A percentile compares a stretch with the other conserved stretches of the same genome.
These are phyloP conservation scores for Saguinus imperator DNA, from an alignment of 2,113 vertebrate species.

Conservation along the genomic window DNA sequence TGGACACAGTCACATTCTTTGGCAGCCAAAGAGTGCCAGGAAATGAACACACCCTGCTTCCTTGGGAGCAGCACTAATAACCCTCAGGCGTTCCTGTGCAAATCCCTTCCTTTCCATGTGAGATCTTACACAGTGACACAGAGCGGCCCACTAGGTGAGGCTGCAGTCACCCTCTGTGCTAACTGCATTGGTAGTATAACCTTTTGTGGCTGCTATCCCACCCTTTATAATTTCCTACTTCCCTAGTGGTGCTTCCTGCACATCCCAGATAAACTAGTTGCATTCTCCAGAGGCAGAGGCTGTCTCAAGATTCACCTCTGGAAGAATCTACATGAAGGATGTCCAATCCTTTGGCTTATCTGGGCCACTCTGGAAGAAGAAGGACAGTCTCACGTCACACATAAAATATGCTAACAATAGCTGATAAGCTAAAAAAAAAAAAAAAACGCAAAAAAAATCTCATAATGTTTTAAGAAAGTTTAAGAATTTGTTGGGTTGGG, in stretches of 20 bases:
- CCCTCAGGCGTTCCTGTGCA: neutral
- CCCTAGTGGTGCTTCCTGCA: neutral
- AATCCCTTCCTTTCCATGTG: neutral
- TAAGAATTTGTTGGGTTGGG: too few species aligned
- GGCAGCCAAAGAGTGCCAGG: neutral
- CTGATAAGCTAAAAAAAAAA: too few species aligned
- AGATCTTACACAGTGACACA: neutral
- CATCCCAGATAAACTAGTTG: neutral
- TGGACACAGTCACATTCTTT: neutral
- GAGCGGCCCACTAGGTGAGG: neutral
- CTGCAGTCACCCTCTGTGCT: neutral
- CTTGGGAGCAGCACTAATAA: neutral
- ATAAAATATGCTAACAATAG: too few species aligned
- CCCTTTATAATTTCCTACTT: neutral
- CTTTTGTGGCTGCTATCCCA: neutral
- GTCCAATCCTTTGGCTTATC: too few species aligned
- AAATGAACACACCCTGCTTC: accelerated
- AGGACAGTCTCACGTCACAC: too few species aligned
- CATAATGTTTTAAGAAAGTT: too few species aligned
- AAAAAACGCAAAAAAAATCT: too few species aligned
- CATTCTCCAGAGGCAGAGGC: neutral
- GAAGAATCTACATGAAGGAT: neutral
- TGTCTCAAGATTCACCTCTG: neutral
- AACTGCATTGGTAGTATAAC: accelerated
- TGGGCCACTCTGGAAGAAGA: too few species aligned